phyloP scores from a whole-genome alignment of 2,113 vertebrate species.

The Marcusenius ussheri region DNA sequence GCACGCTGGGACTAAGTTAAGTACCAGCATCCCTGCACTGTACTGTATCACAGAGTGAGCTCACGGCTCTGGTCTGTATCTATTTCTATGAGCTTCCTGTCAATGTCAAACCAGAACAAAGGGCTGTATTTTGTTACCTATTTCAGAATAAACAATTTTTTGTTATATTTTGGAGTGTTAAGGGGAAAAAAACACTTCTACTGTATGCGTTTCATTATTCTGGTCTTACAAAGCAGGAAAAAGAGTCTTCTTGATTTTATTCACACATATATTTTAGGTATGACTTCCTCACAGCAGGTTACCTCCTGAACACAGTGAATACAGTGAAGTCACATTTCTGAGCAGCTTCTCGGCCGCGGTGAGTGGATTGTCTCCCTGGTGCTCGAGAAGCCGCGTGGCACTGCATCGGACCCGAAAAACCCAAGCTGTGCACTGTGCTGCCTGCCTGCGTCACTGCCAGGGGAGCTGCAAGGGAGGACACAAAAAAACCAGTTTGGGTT shows the following conservation, averaged over 20 bases:
- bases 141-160: background rate
- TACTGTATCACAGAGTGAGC: background rate
- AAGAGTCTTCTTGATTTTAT: background rate
- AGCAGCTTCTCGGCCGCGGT: background rate
- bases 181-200: background rate
- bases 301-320: background rate
- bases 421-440: background rate
- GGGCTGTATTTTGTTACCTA: constrained; percentile 8
- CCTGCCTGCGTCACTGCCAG: background rate
- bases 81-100: background rate
- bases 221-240: background rate
- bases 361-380: background rate
- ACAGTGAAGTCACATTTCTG: background rate
- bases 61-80: background rate
- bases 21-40: background rate
- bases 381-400: background rate
- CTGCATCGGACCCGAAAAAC: background rate
- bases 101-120: background rate
- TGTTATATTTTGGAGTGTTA: background rate
- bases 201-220: background rate
- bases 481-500: background rate
- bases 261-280: background rate
- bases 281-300: background rate
- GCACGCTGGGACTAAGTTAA: background rate
- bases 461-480: background rate